Evolutionary conservation across 2,113 vertebrate species (phyloP), one percentile per base, ranked within the genome.

Genomic region (Colius striatus): DNA sequence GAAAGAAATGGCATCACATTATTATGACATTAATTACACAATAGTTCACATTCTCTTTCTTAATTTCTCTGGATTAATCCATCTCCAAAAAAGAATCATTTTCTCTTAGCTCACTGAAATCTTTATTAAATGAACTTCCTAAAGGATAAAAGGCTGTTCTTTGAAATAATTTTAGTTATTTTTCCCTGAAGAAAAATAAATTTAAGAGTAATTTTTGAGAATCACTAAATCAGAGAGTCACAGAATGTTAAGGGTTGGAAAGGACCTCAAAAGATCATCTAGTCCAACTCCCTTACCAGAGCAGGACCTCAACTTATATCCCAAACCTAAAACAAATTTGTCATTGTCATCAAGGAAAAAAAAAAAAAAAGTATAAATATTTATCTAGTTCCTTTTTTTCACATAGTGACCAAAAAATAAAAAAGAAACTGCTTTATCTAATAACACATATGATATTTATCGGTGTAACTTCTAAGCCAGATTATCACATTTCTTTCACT

Each of bases 1-100:
- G 15, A 85, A 86, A 65, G 45, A 68, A 72, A 43, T 5, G 55
- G 19, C 11, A 79, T 75, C 58, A 60, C 54, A 84, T 95, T 91
- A 95, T 19, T 86, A 84, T 81, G 65, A 67, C 67, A 82, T 43
- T 95, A 91, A 96, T 94, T 92, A 65, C 47, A 82, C 97, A 93
- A 91, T 3, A 53, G 45, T 75, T 65, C 43, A 62, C 29, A 78
- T 60, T 86, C 9, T 54, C 20, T 58, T 92, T 20, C 30, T 89
- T 54, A 86, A 68, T 90, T 89, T 84, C 36, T 77, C 29, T 53
- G 53, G 82, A 78, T 66, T 67, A 94, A 73, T 55, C 62, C 77
- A 55, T 23, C 67, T 95, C 67, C 7, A 55, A 78, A 68, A 51
- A 60, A 90, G 68, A 91, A 32, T 72, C 7, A 38, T 58, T 76